Base-by-base conservation (phyloP, 2,888 invertebrate species). In the Elmis aenea region DNA sequence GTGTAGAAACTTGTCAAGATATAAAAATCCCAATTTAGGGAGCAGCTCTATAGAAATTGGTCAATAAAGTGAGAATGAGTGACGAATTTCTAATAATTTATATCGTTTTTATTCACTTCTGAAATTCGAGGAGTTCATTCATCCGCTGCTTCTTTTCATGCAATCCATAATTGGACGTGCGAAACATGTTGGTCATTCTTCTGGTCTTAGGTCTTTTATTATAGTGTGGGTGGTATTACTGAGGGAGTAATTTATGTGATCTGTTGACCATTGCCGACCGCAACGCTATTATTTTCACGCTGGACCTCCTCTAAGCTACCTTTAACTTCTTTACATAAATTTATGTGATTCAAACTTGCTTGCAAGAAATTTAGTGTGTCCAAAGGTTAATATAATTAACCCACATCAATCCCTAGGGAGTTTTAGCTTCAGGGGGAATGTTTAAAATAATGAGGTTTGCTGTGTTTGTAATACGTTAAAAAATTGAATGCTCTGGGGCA, bases 41-140 rank as follows among this genome's bases (percentile, higher is more conserved):
- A n/a, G 13, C 10, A 5, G 3, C 22, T 15, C 32, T 24, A 16
- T 16, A 13, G 24, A 32, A 32, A 14, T 9, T 3, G 8, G 11
- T 11, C 29, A 29, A 21, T 29, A 29, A 29, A 20, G 8, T 21
- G 2, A 23, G 29, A 41, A 27, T 34, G 42, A 34, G 34, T 42
- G 42, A 42, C 38, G 42, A 42, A 43, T 43, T 35, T 43, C n/a
- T 9, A 23, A 40, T 38, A 42, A 46, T 46, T 46, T 46, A 46
- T 40, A 10, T 29, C 12, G 28, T 26, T 44, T 46, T 44, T 46
- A 44, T 46, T 39, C 43, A 41, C 38, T 38, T 24, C 32, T 25
- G 23, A 31, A 42, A 32, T 36, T 28, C 14, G 24, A 12, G 11
- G 16, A 42, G 45, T 40, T 42, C 39, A 46, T 46, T 42, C 42